Evolutionary conservation across 2,888 invertebrate species (phyloP).

Genomic region (Flabesymbios commensalis): DNA sequence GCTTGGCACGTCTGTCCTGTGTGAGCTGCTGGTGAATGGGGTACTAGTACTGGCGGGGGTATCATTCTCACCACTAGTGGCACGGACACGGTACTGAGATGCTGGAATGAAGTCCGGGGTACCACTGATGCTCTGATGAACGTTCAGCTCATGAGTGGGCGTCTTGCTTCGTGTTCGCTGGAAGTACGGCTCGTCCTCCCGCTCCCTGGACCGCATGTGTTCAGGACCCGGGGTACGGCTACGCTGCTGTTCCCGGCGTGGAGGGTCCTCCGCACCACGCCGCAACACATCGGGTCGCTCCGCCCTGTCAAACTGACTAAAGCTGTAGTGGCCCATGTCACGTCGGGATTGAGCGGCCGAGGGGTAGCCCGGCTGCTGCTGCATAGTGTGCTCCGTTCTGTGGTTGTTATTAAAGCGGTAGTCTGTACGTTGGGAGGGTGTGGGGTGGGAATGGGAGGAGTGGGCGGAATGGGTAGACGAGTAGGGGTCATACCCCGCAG

Average conservation of each 20-base stretch:
- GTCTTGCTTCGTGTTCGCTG: constrained; percentile 56
- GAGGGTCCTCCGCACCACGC: background rate
- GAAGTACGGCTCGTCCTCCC: constrained; percentile 41
- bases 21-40: background rate
- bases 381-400: too few species aligned
- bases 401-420: too few species aligned
- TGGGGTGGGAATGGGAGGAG: too few species aligned
- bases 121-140: constrained; percentile 25
- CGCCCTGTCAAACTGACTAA: constrained; percentile 7
- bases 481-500: too few species aligned
- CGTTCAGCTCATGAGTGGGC: constrained; percentile 38
- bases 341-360: background rate
- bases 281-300: constrained; percentile 1
- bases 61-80: background rate
- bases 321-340: constrained; percentile 3
- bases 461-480: too few species aligned
- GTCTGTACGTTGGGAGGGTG: too few species aligned
- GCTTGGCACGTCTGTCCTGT: background rate
- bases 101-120: constrained; percentile 42
- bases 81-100: constrained; percentile 34
- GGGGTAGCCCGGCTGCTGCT: background rate
- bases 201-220: constrained; percentile 45
- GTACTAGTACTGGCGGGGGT: background rate
- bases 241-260: constrained; percentile 1
- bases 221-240: constrained; percentile 62